Base-by-base conservation (phyloP, 2,113 vertebrate species). In the Oxyura jamaicensis region DNA sequence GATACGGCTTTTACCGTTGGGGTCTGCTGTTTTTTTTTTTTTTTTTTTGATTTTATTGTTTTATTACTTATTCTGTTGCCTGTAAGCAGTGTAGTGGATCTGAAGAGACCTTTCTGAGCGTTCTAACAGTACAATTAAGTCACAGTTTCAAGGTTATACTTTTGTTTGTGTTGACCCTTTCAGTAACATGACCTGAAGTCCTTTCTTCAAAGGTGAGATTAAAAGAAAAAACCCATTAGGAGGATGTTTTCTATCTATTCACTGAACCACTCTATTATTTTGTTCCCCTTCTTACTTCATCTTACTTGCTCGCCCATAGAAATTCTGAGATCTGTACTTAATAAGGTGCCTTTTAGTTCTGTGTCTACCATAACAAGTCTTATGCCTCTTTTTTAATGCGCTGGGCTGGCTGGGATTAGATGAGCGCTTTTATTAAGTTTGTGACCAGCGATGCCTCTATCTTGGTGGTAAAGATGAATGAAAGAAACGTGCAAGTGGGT, bases 381-480 rank as follows among this genome's bases (percentile, higher is more conserved):
- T 5, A 14, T 20, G 6, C 4, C 22, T 36, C 9, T 22, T 6
- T 63, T 71, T 60, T 22, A 36, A 12, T 83, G 26, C 21, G 6
- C 35, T 62, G 39, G 33, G 10, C 72, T 92, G 31, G 5, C 31
- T 53, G 18, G 83, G 66, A 56, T 93, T 87, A 94, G 59, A 62
- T 92, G 67, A 96, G 42, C 76, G 31, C 17, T 84, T 90, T 91
- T 81, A 81, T 77, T 50, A 83, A 75, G 65, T 71, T 73, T 87
- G 81, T 87, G 74, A 87, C 41, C 28, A 20, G 48, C 20, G 67
- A 5, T 66, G 56, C 48, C 67, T 71, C 71, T 89, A 2, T 91
- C 46, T 80, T 73, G 13, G 29, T 91, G 63, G 31, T 83, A 56
- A 89, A 95, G 84, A 95, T 85, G 73, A 92, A 88, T 74, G 42